These are phyloP conservation scores for Chionomys nivalis DNA, from an alignment of 2,113 vertebrate species.

Conservation along the genomic window DNA sequence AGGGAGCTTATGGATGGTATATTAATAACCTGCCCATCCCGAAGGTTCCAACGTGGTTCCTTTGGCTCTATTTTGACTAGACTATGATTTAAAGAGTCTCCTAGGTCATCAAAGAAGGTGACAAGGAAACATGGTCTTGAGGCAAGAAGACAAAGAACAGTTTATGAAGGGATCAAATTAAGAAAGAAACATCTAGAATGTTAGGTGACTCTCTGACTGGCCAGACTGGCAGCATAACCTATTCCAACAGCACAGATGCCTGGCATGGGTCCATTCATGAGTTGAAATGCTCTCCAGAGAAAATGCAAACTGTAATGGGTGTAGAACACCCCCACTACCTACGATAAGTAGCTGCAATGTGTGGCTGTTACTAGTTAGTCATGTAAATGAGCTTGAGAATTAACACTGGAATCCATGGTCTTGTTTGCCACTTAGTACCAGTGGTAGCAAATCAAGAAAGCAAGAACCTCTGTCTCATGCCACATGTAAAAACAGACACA, in stretches of 20 bases:
- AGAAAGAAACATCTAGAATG: not conserved
- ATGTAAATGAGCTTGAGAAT: not conserved
- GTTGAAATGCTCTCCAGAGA: not conserved
- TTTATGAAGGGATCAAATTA: not conserved
- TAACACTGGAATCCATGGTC: not conserved
- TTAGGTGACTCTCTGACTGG: not conserved
- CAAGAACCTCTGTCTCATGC: not conserved
- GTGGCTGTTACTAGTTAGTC: not conserved
- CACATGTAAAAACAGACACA: not conserved
- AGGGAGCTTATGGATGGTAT: not conserved
- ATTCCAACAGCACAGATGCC: not conserved
- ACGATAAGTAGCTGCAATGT: not conserved
- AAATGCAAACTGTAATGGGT: not conserved
- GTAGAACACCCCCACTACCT: not conserved
- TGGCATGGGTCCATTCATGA: accelerated
- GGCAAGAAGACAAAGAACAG: not conserved
- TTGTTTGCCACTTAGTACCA: accelerated
- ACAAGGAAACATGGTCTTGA: not conserved
- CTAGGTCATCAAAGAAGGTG: not conserved
- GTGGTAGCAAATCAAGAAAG: not conserved
- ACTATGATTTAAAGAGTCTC: not conserved
- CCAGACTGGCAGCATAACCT: not conserved
- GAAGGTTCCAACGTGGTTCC: not conserved
- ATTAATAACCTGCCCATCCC: not conserved
- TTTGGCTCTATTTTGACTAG: not conserved